Percentiles rank a stretch among this genome's conserved stretches.
Conservation (phyloP, 1,140 invertebrate species). For the Dendrolimus punctatus region DNA sequence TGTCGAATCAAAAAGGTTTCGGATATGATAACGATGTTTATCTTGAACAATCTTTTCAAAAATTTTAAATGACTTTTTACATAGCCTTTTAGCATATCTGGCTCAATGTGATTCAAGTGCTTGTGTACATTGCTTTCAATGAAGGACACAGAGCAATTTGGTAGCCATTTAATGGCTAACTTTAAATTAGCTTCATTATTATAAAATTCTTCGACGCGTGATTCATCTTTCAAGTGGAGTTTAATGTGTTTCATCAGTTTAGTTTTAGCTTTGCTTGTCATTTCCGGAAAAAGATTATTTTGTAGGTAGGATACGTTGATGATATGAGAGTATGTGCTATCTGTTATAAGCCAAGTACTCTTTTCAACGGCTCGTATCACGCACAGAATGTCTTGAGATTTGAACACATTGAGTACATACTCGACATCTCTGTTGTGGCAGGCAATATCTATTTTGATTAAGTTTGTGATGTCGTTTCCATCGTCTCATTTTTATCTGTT, state of each 20-base stretch:
- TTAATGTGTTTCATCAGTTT: conserved; percentile 38
- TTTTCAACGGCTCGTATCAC: conserved; percentile 38
- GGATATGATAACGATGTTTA: conserved; percentile 8
- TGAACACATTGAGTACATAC: conserved; percentile 36
- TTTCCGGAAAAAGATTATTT: conserved; percentile 30
- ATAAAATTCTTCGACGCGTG: conserved; percentile 39
- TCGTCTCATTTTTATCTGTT: conserved; percentile 8
- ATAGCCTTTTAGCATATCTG: conserved; percentile 30
- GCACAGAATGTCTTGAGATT: conserved; percentile 39
- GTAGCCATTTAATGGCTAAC: conserved; percentile 41
- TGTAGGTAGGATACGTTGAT: conserved; percentile 43
- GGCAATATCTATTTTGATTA: conserved; percentile 47
- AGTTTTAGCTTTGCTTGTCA: conserved; percentile 31
- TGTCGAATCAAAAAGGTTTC: conserved; percentile 15
- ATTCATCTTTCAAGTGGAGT: conserved; percentile 30
- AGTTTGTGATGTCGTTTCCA: conserved; percentile 31
- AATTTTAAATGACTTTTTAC: conserved; percentile 33
- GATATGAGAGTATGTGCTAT: conserved; percentile 33
- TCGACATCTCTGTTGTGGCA: conserved; percentile 30
- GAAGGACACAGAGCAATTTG: conserved; percentile 35
- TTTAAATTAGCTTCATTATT: conserved; percentile 24
- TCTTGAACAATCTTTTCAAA: conserved; percentile 27
- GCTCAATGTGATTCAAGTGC: conserved; percentile 21
- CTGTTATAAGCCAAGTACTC: conserved; percentile 37
- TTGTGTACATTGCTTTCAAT: conserved; percentile 28